Evolutionary conservation across 2,113 vertebrate genomes (phyloP).

Genomic region (Syrmaticus mikado): DNA sequence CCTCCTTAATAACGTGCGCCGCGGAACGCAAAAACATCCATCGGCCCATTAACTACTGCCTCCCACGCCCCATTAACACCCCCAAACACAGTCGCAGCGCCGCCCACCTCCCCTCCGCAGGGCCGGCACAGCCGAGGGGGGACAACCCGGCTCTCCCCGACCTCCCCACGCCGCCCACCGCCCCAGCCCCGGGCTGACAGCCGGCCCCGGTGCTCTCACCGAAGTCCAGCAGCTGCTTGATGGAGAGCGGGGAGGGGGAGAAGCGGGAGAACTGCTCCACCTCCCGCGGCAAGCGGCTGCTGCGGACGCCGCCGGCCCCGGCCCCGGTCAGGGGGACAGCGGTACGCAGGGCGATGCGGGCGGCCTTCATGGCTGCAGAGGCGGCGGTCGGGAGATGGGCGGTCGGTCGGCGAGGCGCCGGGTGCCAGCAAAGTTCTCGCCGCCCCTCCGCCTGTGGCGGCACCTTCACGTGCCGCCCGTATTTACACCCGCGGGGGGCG

Average conservation of each 20-base stretch:
- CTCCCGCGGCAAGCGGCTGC: conserved; percentile 78
- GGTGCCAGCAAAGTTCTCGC: fast-evolving
- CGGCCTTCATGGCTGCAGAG: conserved; percentile 85
- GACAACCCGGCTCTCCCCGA: too few relatives aligned
- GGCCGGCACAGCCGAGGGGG: fast-evolving
- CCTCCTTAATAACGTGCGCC: not conserved
- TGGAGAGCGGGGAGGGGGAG: conserved; percentile 93
- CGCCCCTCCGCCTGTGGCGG: not conserved
- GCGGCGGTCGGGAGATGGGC: too few relatives aligned
- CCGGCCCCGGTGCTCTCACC: conserved; percentile 79
- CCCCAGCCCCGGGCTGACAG: not conserved
- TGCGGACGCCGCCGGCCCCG: not conserved
- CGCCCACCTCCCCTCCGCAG: not conserved
- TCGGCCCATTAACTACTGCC: fast-evolving
- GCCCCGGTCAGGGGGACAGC: conserved; percentile 67
- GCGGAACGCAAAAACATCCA: not conserved
- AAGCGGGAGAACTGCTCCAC: conserved; percentile 88
- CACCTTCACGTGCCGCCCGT: too few relatives aligned
- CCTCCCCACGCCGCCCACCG: not conserved
- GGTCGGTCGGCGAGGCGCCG: too few relatives aligned
- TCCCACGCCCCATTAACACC: fast-evolving
- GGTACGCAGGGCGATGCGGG: conserved; percentile 85
- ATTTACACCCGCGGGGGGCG: too few relatives aligned
- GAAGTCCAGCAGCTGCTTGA: conserved; percentile 97
- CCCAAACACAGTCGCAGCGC: fast-evolving